Evolutionary conservation across 1,140 invertebrate genomes (phyloP), one percentile per base, ranked within the genome.

Genomic region (Mesaphorura yosii): DNA sequence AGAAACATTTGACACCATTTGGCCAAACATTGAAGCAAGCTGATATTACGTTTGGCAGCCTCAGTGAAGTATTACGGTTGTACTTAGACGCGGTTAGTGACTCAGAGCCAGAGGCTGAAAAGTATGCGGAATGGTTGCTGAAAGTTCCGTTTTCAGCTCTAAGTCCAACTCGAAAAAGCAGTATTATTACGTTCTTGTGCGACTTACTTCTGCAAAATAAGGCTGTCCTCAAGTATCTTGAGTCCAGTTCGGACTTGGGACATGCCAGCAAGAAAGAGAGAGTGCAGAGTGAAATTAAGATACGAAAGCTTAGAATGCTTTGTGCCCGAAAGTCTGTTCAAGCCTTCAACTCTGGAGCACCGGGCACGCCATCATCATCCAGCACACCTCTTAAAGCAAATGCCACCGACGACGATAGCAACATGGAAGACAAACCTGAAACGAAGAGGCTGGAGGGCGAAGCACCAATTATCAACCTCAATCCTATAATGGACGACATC

Each of bases 161-260:
- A 3, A 88, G 83, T 70, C 78, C 88, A 5, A 86, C 84, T 1
- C 78, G 83, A 49, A 95, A 95, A 68, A 81, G 86, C 0, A 79
- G 83, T 54, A 87, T 94, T 66, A 69, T 95, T 27, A 85, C 84
- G 2, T 91, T 87, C 69, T 75, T 96, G 2, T 94, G 90, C 70
- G 89, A 96, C 72, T 90, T 96, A 72, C 74, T 96, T 61, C 72
- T 94, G 41, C 87, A 90, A 69, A 92, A 91, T 68, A 90, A 91
- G 72, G 60, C 60, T 15, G 60, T 62, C 10, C 28, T 62, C 4
- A 57, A 57, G 29, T 51, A 55, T 38, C 40, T 62, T 23, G 60
- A 62, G 23, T 46, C 51, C 22, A 54, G 53, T 20, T 50, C 52
- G 22, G 60, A 62, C 27, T 15, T 46, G 5, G 57, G 49, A 44